Evolutionary conservation across 2,888 invertebrate genomes (phyloP).

Genomic region (Schizotus pectinicornis): DNA sequence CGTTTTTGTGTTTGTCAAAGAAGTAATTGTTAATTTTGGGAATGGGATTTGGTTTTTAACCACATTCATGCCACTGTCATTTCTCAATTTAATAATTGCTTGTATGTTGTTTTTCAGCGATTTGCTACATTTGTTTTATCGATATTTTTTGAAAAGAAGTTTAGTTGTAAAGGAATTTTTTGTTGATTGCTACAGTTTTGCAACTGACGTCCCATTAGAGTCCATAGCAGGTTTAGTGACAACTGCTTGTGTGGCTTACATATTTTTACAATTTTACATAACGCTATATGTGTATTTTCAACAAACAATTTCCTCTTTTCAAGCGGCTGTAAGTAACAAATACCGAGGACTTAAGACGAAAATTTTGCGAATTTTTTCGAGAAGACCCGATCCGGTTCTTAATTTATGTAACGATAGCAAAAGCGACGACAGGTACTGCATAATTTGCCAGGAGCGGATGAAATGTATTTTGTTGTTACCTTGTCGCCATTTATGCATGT

Average conservation of each 20-base stretch:
- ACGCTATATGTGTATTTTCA: constrained; percentile 25
- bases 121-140: neutral
- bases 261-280: constrained; percentile 45
- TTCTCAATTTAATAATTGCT: constrained; percentile 34
- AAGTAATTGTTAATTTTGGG: constrained; percentile 45
- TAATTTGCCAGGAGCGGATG: constrained; percentile 64
- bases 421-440: constrained; percentile 58
- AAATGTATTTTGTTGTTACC: constrained; percentile 65
- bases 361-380: neutral
- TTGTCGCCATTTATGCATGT: constrained; percentile 65
- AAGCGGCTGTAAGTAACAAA: neutral
- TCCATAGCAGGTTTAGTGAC: constrained; percentile 44
- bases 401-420: neutral
- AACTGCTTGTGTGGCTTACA: constrained; percentile 42
- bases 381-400: neutral
- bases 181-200: constrained; percentile 37
- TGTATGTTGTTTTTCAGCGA: constrained; percentile 23
- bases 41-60: constrained; percentile 49
- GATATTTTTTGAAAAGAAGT: neutral
- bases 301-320: constrained; percentile 1
- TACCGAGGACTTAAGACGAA: neutral
- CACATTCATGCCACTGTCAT: constrained; percentile 43
- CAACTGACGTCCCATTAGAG: constrained; percentile 50
- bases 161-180: constrained; percentile 8
- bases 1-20: constrained; percentile 38